These are phyloP conservation scores for Sebastes kiyomatsui DNA, from an alignment of 2,797 vertebrate species.

Conservation along the genomic window DNA sequence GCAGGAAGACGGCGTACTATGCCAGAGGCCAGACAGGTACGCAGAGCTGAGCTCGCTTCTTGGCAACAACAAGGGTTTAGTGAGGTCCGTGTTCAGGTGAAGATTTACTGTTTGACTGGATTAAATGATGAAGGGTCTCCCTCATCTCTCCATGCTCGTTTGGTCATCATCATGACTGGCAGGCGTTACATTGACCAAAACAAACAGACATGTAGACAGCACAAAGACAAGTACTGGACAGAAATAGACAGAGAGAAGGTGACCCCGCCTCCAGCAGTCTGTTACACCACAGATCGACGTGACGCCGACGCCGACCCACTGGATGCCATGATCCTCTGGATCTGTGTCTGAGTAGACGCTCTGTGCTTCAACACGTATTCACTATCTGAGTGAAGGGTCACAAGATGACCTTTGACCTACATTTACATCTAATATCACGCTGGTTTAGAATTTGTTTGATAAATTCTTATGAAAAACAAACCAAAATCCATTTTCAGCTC, in stretches of 20 bases:
- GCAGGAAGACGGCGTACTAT: slow-evolving; percentile 14
- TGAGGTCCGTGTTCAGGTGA: background rate
- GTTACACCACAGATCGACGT: slow-evolving; percentile 45
- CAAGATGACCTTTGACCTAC: slow-evolving; percentile 32
- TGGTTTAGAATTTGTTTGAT: background rate
- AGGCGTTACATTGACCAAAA: background rate
- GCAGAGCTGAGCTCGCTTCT: background rate
- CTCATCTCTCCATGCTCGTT: background rate
- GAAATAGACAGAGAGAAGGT: slow-evolving; percentile 57
- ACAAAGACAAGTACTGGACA: slow-evolving; percentile 7
- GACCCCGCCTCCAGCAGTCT: slow-evolving; percentile 51
- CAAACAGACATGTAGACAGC: slow-evolving; percentile 17
- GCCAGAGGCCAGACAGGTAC: slow-evolving; percentile 16
- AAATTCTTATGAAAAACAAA: background rate
- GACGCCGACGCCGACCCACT: slow-evolving; percentile 9
- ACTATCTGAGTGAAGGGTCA: background rate
- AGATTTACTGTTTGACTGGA: background rate
- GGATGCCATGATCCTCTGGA: slow-evolving; percentile 33
- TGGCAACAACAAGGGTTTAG: slow-evolving; percentile 19
- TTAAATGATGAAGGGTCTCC: background rate
- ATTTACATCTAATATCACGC: background rate
- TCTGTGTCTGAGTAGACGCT: background rate
- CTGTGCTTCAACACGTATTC: background rate
- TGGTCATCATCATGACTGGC: background rate
- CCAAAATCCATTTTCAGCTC: background rate